A percentile compares a stretch with the other conserved stretches of the same genome.
Evolutionary conservation across 2,888 invertebrate species (phyloP).

Genomic region (Mantis religiosa): DNA sequence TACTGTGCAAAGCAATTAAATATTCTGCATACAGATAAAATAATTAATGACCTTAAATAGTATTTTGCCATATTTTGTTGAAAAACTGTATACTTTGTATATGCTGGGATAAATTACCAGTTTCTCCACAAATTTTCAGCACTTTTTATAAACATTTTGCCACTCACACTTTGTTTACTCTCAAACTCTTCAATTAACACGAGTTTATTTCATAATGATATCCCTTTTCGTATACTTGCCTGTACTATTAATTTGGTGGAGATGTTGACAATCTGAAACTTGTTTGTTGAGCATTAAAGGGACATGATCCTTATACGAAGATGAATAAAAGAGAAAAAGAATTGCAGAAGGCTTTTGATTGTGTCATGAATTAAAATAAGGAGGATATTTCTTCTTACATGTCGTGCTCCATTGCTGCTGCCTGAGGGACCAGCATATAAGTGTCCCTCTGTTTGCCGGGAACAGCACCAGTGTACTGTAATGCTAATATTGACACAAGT

Average conservation of each 20-base stretch:
- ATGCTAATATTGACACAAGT: constrained; percentile 22
- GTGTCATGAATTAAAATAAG: neutral
- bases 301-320: neutral
- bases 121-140: too few relatives aligned
- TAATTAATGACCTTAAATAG: too few relatives aligned
- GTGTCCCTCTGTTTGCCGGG: neutral
- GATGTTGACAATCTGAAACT: neutral
- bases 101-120: too few relatives aligned
- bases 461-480: constrained; percentile 12
- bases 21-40: too few relatives aligned
- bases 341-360: neutral
- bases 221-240: too few relatives aligned
- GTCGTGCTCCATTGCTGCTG: neutral
- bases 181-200: too few relatives aligned
- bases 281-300: neutral
- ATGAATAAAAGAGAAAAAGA: neutral
- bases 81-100: too few relatives aligned
- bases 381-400: neutral
- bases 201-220: too few relatives aligned
- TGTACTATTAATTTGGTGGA: neutral
- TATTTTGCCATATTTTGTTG: too few relatives aligned
- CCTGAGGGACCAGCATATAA: neutral
- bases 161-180: too few relatives aligned
- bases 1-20: too few relatives aligned
- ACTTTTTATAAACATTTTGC: too few relatives aligned